Conservation (phyloP, 2,797 vertebrate genomes). For the Sebastes wilsoni region DNA sequence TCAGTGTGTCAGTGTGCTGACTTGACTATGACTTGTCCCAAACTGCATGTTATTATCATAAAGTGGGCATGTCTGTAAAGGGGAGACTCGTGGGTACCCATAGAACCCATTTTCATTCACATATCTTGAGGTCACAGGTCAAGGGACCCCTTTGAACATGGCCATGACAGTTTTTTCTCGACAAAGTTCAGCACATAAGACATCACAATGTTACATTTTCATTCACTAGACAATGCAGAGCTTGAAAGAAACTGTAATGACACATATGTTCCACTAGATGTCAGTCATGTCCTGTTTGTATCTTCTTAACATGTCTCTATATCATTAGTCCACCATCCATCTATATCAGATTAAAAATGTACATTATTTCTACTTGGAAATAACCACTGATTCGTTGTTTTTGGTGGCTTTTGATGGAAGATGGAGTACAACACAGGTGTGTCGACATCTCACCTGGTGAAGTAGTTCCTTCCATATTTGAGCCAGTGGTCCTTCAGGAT, state of each 20-base stretch:
- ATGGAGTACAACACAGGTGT: background rate
- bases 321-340: background rate
- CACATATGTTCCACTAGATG: slow-evolving; percentile 54
- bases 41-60: no score
- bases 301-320: background rate
- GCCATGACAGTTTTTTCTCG: no score
- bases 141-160: no score
- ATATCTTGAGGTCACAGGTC: no score
- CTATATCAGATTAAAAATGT: background rate
- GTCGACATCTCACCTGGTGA: slow-evolving; percentile 85
- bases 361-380: background rate
- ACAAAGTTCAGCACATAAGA: no score
- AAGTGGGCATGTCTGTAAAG: no score
- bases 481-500: slow-evolving; percentile 95
- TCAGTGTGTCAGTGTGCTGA: no score
- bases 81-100: no score
- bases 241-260: slow-evolving; percentile 11
- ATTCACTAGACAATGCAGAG: background rate
- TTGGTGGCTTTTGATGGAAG: background rate
- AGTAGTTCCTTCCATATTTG: slow-evolving; percentile 96
- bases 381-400: background rate
- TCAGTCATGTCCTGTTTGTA: slow-evolving; percentile 18
- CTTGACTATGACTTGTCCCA: no score
- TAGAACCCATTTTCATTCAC: no score
- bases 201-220: no score